Conservation (phyloP, 2,888 invertebrate species). For the Campoletis raptor region DNA sequence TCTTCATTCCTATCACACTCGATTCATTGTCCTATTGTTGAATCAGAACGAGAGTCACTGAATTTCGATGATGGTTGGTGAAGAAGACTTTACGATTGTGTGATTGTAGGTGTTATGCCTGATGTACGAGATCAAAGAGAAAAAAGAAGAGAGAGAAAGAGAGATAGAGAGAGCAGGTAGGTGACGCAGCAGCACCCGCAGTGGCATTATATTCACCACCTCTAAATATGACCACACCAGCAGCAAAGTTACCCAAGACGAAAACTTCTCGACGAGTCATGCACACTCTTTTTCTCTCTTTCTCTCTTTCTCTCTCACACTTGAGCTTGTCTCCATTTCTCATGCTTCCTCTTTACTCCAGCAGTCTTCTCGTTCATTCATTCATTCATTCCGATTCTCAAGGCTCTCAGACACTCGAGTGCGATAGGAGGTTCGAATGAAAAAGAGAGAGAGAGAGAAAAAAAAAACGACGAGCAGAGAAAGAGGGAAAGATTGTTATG, state of each 20-base stretch:
- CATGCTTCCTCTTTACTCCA: slow-evolving; percentile 54
- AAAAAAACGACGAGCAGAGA: slow-evolving; percentile 12
- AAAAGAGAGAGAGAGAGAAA: too few species aligned
- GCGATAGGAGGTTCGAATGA: slow-evolving; percentile 63
- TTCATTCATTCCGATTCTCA: slow-evolving; percentile 79
- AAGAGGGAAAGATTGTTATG: slow-evolving; percentile 30
- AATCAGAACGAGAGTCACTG: slow-evolving; percentile 55
- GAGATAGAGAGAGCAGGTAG: slow-evolving; percentile 42
- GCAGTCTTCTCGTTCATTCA: slow-evolving; percentile 65
- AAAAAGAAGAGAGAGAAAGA: slow-evolving; percentile 43
- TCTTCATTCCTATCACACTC: slow-evolving; percentile 55
- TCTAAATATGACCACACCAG: slow-evolving; percentile 80
- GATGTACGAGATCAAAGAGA: slow-evolving; percentile 36
- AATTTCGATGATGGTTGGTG: slow-evolving; percentile 47
- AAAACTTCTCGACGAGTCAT: slow-evolving; percentile 72
- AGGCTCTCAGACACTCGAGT: slow-evolving; percentile 74
- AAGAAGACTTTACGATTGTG: slow-evolving; percentile 59
- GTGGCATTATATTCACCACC: slow-evolving; percentile 71
- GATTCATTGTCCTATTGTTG: slow-evolving; percentile 67
- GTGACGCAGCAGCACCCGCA: slow-evolving; percentile 72
- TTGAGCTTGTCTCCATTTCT: slow-evolving; percentile 35
- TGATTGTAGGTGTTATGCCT: slow-evolving; percentile 35
- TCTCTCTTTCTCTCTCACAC: slow-evolving; percentile 65
- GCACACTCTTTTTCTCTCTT: slow-evolving; percentile 68
- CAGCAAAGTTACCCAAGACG: slow-evolving; percentile 47